These are phyloP conservation scores for Corythaixoides concolor DNA, from an alignment of 2,113 vertebrate species.

Conservation along the genomic window DNA sequence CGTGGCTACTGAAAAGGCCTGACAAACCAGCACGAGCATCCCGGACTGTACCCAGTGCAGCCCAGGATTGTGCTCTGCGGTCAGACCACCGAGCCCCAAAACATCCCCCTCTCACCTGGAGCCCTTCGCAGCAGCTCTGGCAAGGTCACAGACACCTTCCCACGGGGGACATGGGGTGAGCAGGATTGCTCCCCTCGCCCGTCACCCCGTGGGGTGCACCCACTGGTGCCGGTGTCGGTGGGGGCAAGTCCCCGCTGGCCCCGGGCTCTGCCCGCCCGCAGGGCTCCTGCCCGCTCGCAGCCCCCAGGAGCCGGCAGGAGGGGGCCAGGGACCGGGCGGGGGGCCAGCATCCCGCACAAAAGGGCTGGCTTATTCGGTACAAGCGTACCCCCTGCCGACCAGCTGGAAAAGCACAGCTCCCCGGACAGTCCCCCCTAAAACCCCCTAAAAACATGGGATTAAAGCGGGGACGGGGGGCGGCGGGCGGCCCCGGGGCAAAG, in stretches of 20 bases:
- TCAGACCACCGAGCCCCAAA: background rate
- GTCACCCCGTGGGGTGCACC: background rate
- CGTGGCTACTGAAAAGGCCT: background rate
- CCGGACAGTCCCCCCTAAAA: background rate
- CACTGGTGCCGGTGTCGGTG: background rate
- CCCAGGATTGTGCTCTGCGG: fast-evolving
- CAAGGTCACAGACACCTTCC: background rate
- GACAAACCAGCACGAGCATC: background rate
- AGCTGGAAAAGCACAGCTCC: conserved; percentile 39
- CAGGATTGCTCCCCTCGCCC: background rate
- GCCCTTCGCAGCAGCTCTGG: background rate
- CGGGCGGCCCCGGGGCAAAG: too few relatives aligned
- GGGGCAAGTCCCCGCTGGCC: background rate
- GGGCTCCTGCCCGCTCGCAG: background rate
- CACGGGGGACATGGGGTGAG: background rate
- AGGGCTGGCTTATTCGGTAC: conserved; percentile 26
- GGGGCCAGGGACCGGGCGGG: background rate
- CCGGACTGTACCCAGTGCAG: background rate
- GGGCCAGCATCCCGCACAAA: background rate
- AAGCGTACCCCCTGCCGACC: conserved; percentile 61
- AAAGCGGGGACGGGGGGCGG: too few relatives aligned
- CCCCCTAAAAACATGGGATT: background rate
- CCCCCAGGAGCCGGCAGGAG: too few relatives aligned
- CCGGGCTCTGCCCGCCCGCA: background rate
- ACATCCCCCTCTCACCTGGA: background rate